Evolutionary conservation across 2,888 invertebrate genomes (phyloP), one percentile per base, ranked within the genome.

Genomic region (Phragmatobia fuliginosa): DNA sequence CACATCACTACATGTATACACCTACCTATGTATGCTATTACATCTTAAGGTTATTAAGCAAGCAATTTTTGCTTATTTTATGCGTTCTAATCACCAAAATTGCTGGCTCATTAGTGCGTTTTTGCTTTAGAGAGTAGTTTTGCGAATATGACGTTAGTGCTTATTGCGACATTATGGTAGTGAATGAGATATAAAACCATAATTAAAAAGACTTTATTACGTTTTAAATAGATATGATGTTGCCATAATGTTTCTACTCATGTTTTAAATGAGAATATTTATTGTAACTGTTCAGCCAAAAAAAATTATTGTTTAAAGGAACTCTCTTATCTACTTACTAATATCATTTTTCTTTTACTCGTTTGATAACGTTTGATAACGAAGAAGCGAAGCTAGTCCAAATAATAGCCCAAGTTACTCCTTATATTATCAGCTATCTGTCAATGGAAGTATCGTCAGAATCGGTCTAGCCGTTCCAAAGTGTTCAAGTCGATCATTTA

Each of bases 51-150:
- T 74, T 77, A 75, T 77, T 75, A 77, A 71, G 62, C 33, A 69
- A 68, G 79, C 72, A 73, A 82, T 82, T 82, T 74, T 80, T 73
- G 74, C 77, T 77, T 73, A 61, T 78, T 77, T 77, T 75, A 75
- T 78, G 80, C 74, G 66, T 49, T 56, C 67, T n/a, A 66, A 76
- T 72, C 25, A 75, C 62, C 71, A 67, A 78, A 80, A 80, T 82
- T 75, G 73, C 71, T 61, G 21, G 66, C 28, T 62, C 62, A 73
- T 71, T 77, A 71, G 67, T 67, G 38, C 75, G 76, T 80, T 78
- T 61, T 72, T 61, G 60, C 59, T 25, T 49, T 76, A 75, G 82
- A 80, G 80, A 81, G 77, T 78, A 64, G 11, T 70, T 64, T 69
- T 78, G 11, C 72, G 74, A 25, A 41, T 66, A 59, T 70, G 70